These are phyloP conservation scores for Meloidogyne exigua DNA, from an alignment of 1,140 invertebrate species.

Conservation along the genomic window DNA sequence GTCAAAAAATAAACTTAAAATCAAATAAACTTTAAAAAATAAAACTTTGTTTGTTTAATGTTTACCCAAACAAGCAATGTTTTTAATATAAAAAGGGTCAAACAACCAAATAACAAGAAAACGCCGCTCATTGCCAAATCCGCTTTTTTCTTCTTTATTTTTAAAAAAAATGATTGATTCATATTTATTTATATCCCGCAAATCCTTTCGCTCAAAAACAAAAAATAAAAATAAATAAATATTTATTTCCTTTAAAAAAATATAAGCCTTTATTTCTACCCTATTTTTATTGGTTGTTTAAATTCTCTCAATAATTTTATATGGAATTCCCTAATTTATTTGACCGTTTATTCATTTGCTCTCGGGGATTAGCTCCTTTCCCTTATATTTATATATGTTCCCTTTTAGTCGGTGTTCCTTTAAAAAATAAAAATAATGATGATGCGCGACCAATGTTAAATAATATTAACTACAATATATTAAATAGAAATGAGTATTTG, in stretches of 20 bases:
- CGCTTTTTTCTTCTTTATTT: not conserved
- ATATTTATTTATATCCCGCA: not conserved
- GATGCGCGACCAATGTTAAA: constrained; percentile 1
- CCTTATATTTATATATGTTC: not conserved
- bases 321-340: not conserved
- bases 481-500: too few relatives aligned
- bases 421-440: not conserved
- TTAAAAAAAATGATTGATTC: not conserved
- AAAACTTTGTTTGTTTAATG: not conserved
- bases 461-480: too few relatives aligned
- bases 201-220: not conserved
- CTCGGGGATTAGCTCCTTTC: not conserved
- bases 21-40: too few relatives aligned
- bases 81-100: not conserved
- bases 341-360: not conserved
- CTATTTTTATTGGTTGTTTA: not conserved
- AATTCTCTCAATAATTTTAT: not conserved
- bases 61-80: not conserved
- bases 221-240: too few relatives aligned
- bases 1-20: too few relatives aligned
- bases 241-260: not conserved
- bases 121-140: not conserved
- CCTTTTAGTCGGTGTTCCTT: not conserved
- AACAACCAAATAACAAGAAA: not conserved
- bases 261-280: not conserved